These are phyloP conservation scores for Trematocara unimaculatum DNA, from an alignment of 2,113 vertebrate genomes.

Conservation along the genomic window DNA sequence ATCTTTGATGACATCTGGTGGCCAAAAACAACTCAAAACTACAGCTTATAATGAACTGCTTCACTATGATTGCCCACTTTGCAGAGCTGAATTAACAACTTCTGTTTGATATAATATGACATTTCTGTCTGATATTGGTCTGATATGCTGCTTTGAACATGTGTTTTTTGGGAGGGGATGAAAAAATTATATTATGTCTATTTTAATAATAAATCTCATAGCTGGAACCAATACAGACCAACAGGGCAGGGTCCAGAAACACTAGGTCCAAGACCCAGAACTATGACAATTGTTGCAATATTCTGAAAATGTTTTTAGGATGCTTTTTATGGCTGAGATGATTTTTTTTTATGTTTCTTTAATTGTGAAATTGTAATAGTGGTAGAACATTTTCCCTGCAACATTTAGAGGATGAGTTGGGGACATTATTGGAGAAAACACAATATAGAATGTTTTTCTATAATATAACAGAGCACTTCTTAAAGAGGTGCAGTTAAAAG, in stretches of 20 bases:
- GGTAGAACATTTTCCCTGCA: neutral
- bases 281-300: neutral
- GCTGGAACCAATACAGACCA: neutral
- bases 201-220: neutral
- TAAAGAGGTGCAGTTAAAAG: neutral
- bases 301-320: neutral
- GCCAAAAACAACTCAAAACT: neutral
- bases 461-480: neutral
- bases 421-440: neutral
- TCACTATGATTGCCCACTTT: neutral
- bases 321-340: neutral
- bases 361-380: neutral
- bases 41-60: neutral
- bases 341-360: neutral
- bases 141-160: neutral
- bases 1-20: neutral
- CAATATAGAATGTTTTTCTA: neutral
- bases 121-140: neutral
- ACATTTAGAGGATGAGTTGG: neutral
- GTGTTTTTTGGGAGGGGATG: neutral
- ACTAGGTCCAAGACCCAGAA: neutral
- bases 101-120: neutral
- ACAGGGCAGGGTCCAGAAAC: neutral
- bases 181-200: neutral
- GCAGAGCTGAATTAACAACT: neutral